Evolutionary conservation across 2,797 vertebrate species (phyloP).

Genomic region (Lophius americanus): DNA sequence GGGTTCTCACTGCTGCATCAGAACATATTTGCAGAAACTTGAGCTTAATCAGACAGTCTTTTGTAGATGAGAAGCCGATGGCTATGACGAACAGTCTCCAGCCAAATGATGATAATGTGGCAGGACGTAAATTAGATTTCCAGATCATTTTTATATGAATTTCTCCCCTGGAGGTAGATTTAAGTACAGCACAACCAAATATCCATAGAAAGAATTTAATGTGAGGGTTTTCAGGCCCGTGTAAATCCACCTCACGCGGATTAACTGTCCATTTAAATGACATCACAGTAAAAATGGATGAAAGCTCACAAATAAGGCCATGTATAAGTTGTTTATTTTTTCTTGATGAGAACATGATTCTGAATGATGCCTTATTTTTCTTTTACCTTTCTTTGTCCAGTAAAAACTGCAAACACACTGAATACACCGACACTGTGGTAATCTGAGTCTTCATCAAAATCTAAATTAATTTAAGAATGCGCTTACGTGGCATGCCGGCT

Average conservation of each 20-base stretch:
- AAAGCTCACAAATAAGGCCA: conserved; percentile 7
- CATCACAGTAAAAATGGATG: conserved; percentile 8
- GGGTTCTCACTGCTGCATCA: conserved; percentile 41
- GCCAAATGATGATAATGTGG: conserved; percentile 41
- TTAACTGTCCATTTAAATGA: not conserved
- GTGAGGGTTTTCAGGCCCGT: no score
- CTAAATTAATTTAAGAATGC: conserved; percentile 40
- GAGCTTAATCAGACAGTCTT: conserved; percentile 63
- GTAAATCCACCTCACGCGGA: no score
- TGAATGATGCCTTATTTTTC: not conserved
- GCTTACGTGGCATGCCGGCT: conserved; percentile 27
- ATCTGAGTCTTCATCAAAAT: conserved; percentile 29
- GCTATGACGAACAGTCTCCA: conserved; percentile 38
- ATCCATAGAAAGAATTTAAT: conserved; percentile 4
- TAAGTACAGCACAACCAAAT: conserved; percentile 3
- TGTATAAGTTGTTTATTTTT: not conserved
- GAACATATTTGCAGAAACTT: conserved; percentile 46
- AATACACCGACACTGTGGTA: not conserved
- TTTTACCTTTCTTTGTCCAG: not conserved
- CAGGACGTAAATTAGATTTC: conserved; percentile 18
- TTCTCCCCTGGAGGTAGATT: conserved; percentile 34
- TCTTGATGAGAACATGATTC: conserved; percentile 5
- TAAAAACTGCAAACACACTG: not conserved
- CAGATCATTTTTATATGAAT: conserved; percentile 40
- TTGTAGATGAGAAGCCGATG: conserved; percentile 62